Percentiles rank a stretch among this genome's conserved stretches.
phyloP scores from a whole-genome alignment of 2,888 invertebrate genomes.

The Ditylenchus weischeri region DNA sequence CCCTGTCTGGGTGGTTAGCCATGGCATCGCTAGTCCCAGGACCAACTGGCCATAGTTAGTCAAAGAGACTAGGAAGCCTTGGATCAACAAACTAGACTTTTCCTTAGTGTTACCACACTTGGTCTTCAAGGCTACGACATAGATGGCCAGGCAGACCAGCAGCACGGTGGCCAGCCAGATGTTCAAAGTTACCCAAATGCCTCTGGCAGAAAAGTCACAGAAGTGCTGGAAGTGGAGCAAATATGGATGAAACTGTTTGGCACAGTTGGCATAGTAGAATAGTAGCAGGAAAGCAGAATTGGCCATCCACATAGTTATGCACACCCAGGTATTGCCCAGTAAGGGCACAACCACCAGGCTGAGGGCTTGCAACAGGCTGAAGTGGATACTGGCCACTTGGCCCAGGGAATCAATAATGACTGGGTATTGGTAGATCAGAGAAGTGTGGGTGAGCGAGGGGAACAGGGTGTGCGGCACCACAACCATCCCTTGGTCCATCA shows the following conservation, averaged over 20 bases:
- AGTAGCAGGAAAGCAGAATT: constrained; percentile 26
- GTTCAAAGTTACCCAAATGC: constrained; percentile 6
- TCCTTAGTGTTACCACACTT: neutral
- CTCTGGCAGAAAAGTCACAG: constrained; percentile 1
- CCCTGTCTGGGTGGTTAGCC: neutral
- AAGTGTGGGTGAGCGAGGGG: neutral
- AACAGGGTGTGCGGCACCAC: constrained; percentile 24
- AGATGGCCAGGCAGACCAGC: constrained; percentile 1
- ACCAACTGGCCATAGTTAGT: constrained; percentile 5
- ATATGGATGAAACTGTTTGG: constrained; percentile 23
- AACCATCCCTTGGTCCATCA: constrained; percentile 21
- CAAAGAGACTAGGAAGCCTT: constrained; percentile 15
- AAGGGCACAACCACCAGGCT: constrained; percentile 28
- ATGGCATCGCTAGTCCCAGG: constrained; percentile 6
- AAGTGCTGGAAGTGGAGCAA: constrained; percentile 21
- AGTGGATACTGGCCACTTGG: constrained; percentile 26
- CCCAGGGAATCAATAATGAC: constrained; percentile 26
- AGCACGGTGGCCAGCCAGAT: constrained; percentile 16
- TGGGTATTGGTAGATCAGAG: constrained; percentile 8
- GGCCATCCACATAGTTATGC: constrained; percentile 17
- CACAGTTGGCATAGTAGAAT: constrained; percentile 23
- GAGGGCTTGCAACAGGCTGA: constrained; percentile 28
- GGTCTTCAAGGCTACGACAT: neutral
- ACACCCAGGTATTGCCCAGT: constrained; percentile 12
- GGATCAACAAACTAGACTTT: constrained; percentile 8